Conservation (phyloP, 2,888 invertebrate species). For the Mimachlamys varia region DNA sequence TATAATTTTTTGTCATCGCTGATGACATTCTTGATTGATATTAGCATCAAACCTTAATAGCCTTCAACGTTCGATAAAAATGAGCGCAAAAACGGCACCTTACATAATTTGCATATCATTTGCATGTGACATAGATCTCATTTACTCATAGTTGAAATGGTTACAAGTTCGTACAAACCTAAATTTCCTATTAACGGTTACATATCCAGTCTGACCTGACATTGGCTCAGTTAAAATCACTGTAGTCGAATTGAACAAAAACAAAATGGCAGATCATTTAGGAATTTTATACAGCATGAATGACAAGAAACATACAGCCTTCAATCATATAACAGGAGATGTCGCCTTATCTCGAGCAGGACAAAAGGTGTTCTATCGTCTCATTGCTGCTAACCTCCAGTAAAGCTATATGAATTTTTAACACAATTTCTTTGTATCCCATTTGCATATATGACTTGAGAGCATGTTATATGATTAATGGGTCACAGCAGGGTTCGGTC, state of each 20-base stretch:
- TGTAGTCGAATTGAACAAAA: too few species aligned
- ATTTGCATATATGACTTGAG: too few species aligned
- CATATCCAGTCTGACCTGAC: too few species aligned
- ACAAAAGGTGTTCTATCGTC: too few species aligned
- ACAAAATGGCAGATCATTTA: too few species aligned
- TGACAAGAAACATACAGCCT: too few species aligned
- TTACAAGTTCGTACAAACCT: not conserved
- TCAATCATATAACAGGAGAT: too few species aligned
- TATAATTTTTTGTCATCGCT: not conserved
- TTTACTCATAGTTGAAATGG: not conserved
- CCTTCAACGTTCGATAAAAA: not conserved
- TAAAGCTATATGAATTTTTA: not conserved
- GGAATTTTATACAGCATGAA: too few species aligned
- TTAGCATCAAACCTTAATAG: not conserved
- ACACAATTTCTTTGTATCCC: not conserved
- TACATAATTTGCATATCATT: slow-evolving; percentile 17
- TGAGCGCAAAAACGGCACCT: not conserved
- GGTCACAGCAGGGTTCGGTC: not conserved
- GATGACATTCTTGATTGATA: not conserved
- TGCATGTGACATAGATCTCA: not conserved
- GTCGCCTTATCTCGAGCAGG: too few species aligned
- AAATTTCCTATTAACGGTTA: too few species aligned
- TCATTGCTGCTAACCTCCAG: not conserved
- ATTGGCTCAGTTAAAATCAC: too few species aligned
- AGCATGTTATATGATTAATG: not conserved